Evolutionary conservation across 2,888 invertebrate genomes (phyloP), one percentile per base, ranked within the genome.

Genomic region (Drosophila neotestacea): DNA sequence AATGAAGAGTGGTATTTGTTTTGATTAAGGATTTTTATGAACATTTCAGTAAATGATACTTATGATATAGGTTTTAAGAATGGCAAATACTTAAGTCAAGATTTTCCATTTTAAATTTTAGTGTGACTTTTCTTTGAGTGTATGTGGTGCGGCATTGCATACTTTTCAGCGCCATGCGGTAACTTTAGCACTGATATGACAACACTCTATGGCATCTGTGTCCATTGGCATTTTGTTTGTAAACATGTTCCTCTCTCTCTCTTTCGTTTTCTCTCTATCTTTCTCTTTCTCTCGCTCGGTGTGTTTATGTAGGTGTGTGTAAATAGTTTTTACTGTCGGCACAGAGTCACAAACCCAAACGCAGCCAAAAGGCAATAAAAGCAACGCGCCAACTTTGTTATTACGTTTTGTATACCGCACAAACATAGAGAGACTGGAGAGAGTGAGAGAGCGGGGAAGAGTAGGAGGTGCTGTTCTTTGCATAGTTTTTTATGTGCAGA

Each of bases 161-260:
- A 77, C 75, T 83, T 83, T 74, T 66, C 65, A 82, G 79, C 79
- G 67, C 67, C 72, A 79, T 85, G 80, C 80, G 88, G 83, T 61
- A 82, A 73, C 83, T 74, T 73, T 67, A 70, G 70, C 87, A 85
- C 51, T 71, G 81, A 82, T 87, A 87, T 84, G 81, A 81, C 70
- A 81, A 66, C 72, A 79, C 69, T 69, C 67, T 51, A 48, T 54
- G 63, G 61, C 71, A 73, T 67, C 80, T 85, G 85, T 84, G 81
- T 76, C 88, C 88, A 84, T 88, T 88, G 83, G 82, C 71, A 81
- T 83, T 87, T 85, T 85, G 85, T 77, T 87, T 81, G 83, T 81
- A 79, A 85, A 85, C 83, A 87, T 67, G 9, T 6, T 32, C 32
- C 7, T n/a, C n/a, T n/a, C 32, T 32, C 60, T 44, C 47, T 38